phyloP scores from a whole-genome alignment of 2,888 invertebrate species.

The Romanomermis culicivorax region DNA sequence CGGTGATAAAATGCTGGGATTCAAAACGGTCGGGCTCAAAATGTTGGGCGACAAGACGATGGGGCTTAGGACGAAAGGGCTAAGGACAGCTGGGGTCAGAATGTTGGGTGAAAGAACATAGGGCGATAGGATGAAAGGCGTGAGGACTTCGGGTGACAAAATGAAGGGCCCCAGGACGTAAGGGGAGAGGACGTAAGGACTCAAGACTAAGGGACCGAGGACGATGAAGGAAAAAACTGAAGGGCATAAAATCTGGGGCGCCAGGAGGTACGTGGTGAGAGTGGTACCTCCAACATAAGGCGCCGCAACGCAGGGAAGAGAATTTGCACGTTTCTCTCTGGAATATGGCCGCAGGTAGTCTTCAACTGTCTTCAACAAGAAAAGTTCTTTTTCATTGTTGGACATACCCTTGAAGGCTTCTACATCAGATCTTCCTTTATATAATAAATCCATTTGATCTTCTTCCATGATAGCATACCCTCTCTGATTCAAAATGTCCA shows the following conservation, averaged over 20 bases:
- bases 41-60: background rate
- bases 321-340: background rate
- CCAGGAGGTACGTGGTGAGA: background rate
- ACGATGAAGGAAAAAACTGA: background rate
- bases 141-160: background rate
- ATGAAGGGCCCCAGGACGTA: background rate
- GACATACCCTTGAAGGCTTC: background rate
- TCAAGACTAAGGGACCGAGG: background rate
- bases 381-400: background rate
- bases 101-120: background rate
- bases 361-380: no score
- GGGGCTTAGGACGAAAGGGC: conserved; percentile 1
- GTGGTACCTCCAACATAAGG: background rate
- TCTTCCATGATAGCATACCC: background rate
- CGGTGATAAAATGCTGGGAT: background rate
- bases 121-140: background rate
- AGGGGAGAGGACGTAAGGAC: background rate
- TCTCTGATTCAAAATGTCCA: background rate
- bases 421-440: background rate
- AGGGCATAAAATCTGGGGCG: background rate
- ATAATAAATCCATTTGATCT: background rate
- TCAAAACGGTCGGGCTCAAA: background rate
- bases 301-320: background rate
- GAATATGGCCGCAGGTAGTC: no score
- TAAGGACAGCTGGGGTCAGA: background rate